Evolutionary conservation across 2,888 invertebrate genomes (phyloP).

Genomic region (Gymnosoma rotundatum): DNA sequence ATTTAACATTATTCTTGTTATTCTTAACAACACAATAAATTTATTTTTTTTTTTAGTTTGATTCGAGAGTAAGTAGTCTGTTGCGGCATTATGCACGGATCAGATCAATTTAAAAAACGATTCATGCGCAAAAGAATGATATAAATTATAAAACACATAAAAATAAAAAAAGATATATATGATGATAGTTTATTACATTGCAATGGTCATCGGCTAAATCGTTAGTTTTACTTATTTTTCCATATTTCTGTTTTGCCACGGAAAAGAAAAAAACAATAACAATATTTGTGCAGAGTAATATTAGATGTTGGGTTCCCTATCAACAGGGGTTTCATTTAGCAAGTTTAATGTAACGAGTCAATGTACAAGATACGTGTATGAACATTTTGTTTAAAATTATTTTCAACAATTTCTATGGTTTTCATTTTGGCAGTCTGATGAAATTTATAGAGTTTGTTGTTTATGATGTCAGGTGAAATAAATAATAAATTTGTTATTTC

Average conservation of each 20-base stretch:
- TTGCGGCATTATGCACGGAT: conserved; percentile 61
- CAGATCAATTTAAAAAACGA: conserved; percentile 70
- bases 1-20: conserved; percentile 56
- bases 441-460: conserved; percentile 81
- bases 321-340: conserved; percentile 62
- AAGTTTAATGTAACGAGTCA: conserved; percentile 1
- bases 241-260: no score
- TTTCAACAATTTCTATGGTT: conserved; percentile 68
- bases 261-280: neutral
- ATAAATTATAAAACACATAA: conserved; percentile 66
- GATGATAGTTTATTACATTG: conserved; percentile 64
- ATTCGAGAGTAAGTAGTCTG: conserved; percentile 43
- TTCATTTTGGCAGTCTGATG: conserved; percentile 65
- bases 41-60: conserved; percentile 27
- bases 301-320: conserved; percentile 55
- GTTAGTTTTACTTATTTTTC: conserved; percentile 53
- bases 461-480: conserved; percentile 82
- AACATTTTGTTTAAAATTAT: conserved; percentile 50
- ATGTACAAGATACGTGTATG: conserved; percentile 25
- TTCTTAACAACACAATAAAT: conserved; percentile 35
- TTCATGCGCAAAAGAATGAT: conserved; percentile 68
- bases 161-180: conserved; percentile 53
- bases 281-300: conserved; percentile 41
- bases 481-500: conserved; percentile 82
- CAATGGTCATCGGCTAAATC: conserved; percentile 62